Evolutionary conservation across 2,797 vertebrate species (phyloP).

Genomic region (Margarornis squamiger): DNA sequence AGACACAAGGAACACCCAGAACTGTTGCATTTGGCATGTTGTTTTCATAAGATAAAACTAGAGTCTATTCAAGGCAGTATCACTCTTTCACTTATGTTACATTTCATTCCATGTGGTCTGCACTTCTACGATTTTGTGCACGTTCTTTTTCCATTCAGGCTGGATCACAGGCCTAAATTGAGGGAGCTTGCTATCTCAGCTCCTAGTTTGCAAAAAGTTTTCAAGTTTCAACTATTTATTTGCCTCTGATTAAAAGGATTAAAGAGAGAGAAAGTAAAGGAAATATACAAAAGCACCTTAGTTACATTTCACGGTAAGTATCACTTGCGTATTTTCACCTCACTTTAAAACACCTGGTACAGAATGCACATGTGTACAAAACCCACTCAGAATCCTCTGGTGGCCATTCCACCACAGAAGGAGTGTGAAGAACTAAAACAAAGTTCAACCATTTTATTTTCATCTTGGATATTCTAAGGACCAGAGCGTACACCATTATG

Average conservation of each 20-base stretch:
- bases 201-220: background rate
- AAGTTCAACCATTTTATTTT: background rate
- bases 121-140: background rate
- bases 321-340: background rate
- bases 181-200: background rate
- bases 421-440: background rate
- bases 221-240: background rate
- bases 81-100: background rate
- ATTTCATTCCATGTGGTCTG: rapidly evolving
- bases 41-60: background rate
- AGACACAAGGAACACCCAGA: background rate
- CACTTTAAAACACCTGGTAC: background rate
- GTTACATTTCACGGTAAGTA: background rate
- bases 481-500: rapidly evolving
- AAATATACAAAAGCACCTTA: background rate
- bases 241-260: background rate
- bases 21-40: background rate
- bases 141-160: background rate
- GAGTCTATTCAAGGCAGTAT: background rate
- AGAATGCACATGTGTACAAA: background rate
- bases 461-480: background rate
- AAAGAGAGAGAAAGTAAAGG: background rate
- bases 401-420: background rate
- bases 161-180: background rate
- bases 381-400: background rate